Base-by-base conservation (phyloP, 2,888 invertebrate species). In the Apomyelois bistriatella region DNA sequence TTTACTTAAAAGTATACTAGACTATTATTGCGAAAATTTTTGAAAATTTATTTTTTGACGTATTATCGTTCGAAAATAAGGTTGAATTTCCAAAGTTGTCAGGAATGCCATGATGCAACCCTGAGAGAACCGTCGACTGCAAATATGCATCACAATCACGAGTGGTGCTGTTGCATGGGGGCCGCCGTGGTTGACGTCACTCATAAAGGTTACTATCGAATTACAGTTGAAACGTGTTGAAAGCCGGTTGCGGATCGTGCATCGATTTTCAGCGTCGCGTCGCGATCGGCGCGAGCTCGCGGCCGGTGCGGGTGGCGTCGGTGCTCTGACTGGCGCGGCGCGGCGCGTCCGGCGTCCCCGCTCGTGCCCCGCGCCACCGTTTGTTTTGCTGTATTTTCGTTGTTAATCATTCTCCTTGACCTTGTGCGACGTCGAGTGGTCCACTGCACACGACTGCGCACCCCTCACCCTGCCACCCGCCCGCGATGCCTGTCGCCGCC, bases 341-440 rank as follows among this genome's bases (percentile, higher is more conserved):
- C 80, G 79, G 74, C 78, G 73, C 74, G 76, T 74, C 79, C 76
- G 78, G 73, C 74, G 76, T 73, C 79, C 76, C 79, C 81, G 72
- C 79, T 61, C 75, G 63, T 66, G 68, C 81, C 80, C 81, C 83
- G 76, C 78, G 75, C 77, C 82, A 80, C 79, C 85, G 84, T 87
- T 87, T 87, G 88, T 90, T 90, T 90, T 88, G 88, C 87, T 88
- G 89, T 89, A 90, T 88, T 89, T 90, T 90, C 86, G 87, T 87
- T 87, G 88, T 89, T 91, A 91, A 91, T 91, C 90, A 91, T 91
- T 90, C 91, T 90, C 91, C 90, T 90, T 89, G 89, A 90, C 90
- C 88, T 89, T 88, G 88, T 86, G 86, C 90, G 87, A 85, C 85
- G 89, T 79, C 77, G 85, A 89, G 88, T 90, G 89, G 89, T 87